Evolutionary conservation across 2,797 vertebrate species (phyloP).

Genomic region (Buphagus erythrorhynchus): DNA sequence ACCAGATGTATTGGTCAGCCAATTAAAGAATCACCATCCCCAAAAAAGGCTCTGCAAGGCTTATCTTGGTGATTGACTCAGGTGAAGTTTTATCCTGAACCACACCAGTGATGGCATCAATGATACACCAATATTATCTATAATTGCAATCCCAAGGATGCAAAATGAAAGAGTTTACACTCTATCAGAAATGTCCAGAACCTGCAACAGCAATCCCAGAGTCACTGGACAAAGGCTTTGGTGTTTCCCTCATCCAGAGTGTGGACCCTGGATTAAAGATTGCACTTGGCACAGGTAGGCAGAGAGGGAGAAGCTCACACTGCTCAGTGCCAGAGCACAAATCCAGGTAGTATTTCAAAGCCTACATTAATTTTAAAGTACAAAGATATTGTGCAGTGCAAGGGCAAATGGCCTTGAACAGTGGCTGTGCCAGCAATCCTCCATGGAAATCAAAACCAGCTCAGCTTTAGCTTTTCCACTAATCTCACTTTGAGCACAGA

Average conservation of each 20-base stretch:
- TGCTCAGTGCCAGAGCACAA: background rate
- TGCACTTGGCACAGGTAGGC: background rate
- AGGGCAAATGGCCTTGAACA: background rate
- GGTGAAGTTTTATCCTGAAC: background rate
- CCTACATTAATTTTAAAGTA: background rate
- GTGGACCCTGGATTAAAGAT: background rate
- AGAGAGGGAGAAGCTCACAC: background rate
- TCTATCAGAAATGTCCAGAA: background rate
- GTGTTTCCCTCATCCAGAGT: background rate
- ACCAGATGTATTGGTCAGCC: background rate
- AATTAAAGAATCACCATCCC: background rate
- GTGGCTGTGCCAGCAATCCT: background rate
- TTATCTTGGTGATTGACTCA: background rate
- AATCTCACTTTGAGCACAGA: background rate
- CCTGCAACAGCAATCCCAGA: background rate
- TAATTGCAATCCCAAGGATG: background rate
- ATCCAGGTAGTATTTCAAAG: background rate
- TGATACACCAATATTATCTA: background rate
- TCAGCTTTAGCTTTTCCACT: background rate
- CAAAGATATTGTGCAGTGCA: background rate
- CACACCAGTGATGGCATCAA: background rate
- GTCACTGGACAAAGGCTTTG: background rate
- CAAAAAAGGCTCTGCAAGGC: background rate
- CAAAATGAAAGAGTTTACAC: background rate
- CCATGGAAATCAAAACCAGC: background rate